A percentile compares a stretch with the other conserved stretches of the same genome.
These are phyloP conservation scores for Zaprionus lineosus DNA, from an alignment of 2,888 invertebrate genomes.

Conservation along the genomic window DNA sequence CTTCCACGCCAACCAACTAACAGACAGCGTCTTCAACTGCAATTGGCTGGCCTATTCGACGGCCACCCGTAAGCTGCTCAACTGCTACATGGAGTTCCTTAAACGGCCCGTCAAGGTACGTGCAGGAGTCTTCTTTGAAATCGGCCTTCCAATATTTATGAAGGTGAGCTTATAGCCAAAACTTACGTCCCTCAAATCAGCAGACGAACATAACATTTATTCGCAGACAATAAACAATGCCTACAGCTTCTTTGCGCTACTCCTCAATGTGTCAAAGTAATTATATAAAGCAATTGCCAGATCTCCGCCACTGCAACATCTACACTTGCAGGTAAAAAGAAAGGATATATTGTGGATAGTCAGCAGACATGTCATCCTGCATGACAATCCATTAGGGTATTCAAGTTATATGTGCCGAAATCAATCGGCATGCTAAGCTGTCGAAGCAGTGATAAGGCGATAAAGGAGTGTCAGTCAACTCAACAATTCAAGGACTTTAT, in stretches of 20 bases:
- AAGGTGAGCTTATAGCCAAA: constrained; percentile 61
- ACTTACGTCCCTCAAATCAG: too few species aligned
- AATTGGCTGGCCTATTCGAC: constrained; percentile 70
- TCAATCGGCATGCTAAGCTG: too few species aligned
- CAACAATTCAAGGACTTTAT: too few species aligned
- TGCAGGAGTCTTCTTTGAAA: constrained; percentile 73
- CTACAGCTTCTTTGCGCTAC: constrained; percentile 76
- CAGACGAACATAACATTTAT: not conserved
- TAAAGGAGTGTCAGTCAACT: too few species aligned
- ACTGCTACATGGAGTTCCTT: constrained; percentile 73
- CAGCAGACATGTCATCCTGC: too few species aligned
- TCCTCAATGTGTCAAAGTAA: constrained; percentile 71
- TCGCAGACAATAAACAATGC: constrained; percentile 72
- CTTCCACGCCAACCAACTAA: constrained; percentile 59
- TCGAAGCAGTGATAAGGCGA: too few species aligned
- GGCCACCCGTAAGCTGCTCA: constrained; percentile 63
- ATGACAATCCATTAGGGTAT: too few species aligned
- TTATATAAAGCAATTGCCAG: too few species aligned
- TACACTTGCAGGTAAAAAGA: too few species aligned
- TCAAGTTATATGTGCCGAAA: too few species aligned
- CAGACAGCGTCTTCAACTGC: constrained; percentile 65
- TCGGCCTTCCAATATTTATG: constrained; percentile 76
- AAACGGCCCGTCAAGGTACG: constrained; percentile 68
- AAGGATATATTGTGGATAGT: too few species aligned
- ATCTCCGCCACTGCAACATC: too few species aligned